phyloP scores from a whole-genome alignment of 2,797 vertebrate species.

The Aphelocoma californica region DNA sequence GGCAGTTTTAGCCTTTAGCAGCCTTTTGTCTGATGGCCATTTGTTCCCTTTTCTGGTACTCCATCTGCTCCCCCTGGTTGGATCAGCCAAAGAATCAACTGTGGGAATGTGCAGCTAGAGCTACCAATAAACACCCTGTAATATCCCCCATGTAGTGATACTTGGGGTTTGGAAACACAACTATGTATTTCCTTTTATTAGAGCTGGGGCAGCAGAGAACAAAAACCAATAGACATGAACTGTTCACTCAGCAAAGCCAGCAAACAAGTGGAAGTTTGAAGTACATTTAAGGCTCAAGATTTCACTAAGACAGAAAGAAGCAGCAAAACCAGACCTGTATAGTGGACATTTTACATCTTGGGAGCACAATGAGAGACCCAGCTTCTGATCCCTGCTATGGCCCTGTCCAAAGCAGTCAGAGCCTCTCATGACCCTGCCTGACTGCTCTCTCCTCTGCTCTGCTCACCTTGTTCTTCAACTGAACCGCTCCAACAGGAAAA shows the following conservation, averaged over 20 bases:
- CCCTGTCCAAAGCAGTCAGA: not conserved
- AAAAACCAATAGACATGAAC: not conserved
- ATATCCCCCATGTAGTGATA: not conserved
- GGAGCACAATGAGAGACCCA: not conserved
- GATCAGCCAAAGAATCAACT: not conserved
- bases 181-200: not conserved
- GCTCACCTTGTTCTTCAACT: not conserved
- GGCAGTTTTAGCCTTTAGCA: slow-evolving; percentile 15
- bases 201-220: not conserved
- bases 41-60: slow-evolving; percentile 6
- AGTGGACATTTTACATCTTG: not conserved
- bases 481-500: not conserved
- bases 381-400: not conserved
- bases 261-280: not conserved
- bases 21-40: not conserved
- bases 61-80: slow-evolving; percentile 6
- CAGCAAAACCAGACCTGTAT: not conserved
- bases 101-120: not conserved
- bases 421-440: not conserved
- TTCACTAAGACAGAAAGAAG: not conserved
- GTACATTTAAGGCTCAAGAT: not conserved
- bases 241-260: not conserved
- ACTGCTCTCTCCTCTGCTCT: not conserved
- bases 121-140: not conserved
- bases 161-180: not conserved